Percentiles rank a stretch among this genome's conserved stretches.
These are phyloP conservation scores for Eriosoma lanigerum DNA, from an alignment of 1,140 invertebrate species.

Conservation along the genomic window DNA sequence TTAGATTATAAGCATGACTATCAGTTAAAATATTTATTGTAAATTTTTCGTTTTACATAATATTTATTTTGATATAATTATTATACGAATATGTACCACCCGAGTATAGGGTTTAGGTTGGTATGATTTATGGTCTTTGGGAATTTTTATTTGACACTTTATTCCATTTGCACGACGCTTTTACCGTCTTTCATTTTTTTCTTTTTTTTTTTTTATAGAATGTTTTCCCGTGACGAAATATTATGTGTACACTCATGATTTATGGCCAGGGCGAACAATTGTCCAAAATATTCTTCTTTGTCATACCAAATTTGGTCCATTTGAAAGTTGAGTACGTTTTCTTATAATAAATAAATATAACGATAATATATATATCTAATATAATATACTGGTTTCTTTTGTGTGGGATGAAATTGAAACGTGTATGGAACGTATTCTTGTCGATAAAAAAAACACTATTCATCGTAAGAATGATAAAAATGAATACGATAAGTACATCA, in stretches of 20 bases:
- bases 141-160: conserved; percentile 46
- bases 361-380: neutral
- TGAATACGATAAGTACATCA: too few relatives aligned
- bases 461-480: too few relatives aligned
- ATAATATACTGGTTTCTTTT: neutral
- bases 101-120: neutral
- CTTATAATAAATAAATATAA: neutral
- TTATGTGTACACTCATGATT: conserved; percentile 37
- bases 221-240: conserved; percentile 34
- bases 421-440: neutral
- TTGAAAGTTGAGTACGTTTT: conserved; percentile 26
- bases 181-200: conserved; percentile 25
- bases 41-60: conserved; percentile 16
- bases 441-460: neutral
- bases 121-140: conserved; percentile 6
- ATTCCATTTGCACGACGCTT: conserved; percentile 40
- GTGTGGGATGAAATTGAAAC: neutral
- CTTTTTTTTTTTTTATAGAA: conserved; percentile 13
- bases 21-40: neutral
- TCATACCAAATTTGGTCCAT: conserved; percentile 24
- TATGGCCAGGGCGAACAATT: conserved; percentile 27
- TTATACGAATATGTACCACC: neutral
- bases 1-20: too few relatives aligned
- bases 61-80: conserved; percentile 22
- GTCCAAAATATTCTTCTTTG: conserved; percentile 35